Evolutionary conservation across 2,888 invertebrate species (phyloP).

Genomic region (Callinectes sapidus): DNA sequence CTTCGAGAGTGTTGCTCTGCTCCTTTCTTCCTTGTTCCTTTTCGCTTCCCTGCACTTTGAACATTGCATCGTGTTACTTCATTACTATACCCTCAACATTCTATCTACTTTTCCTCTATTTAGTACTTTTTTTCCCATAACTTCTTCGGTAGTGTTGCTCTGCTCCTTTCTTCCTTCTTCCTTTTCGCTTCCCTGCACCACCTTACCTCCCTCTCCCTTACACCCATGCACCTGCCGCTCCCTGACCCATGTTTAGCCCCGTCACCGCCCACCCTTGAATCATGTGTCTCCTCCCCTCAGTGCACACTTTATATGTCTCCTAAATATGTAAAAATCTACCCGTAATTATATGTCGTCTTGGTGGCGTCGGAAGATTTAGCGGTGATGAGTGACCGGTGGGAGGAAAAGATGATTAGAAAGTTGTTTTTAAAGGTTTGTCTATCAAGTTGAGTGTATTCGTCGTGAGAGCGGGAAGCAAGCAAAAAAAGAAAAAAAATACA

Average conservation of each 20-base stretch:
- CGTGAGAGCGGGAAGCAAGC: neutral
- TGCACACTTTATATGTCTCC: slow-evolving; percentile 18
- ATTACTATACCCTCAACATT: no score
- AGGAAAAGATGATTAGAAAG: neutral
- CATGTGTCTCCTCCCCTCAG: slow-evolving; percentile 30
- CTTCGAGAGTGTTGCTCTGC: no score
- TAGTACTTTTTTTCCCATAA: neutral
- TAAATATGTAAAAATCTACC: slow-evolving; percentile 20
- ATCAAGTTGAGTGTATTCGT: neutral
- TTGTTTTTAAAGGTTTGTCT: neutral
- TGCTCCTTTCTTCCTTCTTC: neutral
- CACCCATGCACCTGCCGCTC: neutral
- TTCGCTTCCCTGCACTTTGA: no score
- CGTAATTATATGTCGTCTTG: neutral
- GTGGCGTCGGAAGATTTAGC: neutral
- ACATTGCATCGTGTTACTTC: no score
- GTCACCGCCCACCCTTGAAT: neutral
- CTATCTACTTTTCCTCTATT: neutral
- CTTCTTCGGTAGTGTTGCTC: neutral
- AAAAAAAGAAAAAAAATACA: no score
- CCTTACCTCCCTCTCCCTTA: neutral
- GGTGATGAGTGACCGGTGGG: neutral
- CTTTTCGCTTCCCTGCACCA: neutral
- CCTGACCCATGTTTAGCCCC: neutral
- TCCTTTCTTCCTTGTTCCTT: no score